Conservation (phyloP, 2,113 vertebrate genomes). For the Hydrolagus affinis region DNA sequence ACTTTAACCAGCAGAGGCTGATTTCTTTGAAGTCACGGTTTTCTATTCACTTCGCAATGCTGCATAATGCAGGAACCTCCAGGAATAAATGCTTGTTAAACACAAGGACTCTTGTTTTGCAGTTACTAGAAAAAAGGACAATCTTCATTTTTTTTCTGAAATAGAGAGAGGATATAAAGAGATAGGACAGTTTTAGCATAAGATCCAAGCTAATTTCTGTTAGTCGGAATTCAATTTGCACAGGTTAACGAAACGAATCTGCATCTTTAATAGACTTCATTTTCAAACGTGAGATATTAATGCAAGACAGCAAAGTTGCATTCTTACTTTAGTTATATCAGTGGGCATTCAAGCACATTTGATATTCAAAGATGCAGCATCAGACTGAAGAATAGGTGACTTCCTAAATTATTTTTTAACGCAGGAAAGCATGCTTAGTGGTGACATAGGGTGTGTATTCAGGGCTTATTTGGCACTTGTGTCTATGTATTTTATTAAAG, state of each 20-base stretch:
- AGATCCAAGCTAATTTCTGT: neutral
- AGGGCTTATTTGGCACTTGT: neutral
- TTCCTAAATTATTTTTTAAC: neutral
- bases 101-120: neutral
- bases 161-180: no score
- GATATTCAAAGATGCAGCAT: neutral
- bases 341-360: neutral
- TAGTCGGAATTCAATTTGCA: neutral
- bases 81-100: constrained; percentile 3
- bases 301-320: no score
- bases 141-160: neutral
- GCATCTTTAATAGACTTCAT: neutral
- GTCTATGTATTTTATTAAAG: neutral
- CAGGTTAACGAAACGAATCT: neutral
- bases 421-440: neutral
- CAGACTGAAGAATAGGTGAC: neutral
- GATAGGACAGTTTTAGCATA: neutral
- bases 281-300: neutral
- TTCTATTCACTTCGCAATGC: neutral
- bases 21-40: neutral
- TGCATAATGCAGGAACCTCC: neutral
- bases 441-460: neutral
- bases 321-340: no score
- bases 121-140: neutral
- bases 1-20: neutral